Evolutionary conservation across 2,113 vertebrate genomes (phyloP).

Genomic region (Morone saxatilis): DNA sequence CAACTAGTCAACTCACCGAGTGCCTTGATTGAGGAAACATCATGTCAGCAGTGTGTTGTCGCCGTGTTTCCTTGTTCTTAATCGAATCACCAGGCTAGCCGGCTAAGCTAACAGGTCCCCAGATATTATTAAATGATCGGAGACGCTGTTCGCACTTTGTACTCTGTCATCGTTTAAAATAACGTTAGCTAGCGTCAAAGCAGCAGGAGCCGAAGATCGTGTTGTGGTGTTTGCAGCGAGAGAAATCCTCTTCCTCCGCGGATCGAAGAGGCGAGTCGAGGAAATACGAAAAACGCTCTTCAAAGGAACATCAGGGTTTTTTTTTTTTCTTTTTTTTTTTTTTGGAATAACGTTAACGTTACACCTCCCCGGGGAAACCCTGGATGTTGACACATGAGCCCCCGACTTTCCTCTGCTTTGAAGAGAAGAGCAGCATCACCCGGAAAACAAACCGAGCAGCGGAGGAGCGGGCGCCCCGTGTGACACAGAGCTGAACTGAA

Average conservation of each 20-base stretch:
- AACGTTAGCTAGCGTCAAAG: slow-evolving; percentile 66
- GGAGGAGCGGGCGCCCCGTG: slow-evolving; percentile 75
- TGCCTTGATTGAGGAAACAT: slow-evolving; percentile 90
- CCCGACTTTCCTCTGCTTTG: slow-evolving; percentile 75
- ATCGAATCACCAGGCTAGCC: slow-evolving; percentile 61
- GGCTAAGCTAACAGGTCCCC: slow-evolving; percentile 78
- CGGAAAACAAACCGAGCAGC: slow-evolving; percentile 72
- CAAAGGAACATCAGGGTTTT: slow-evolving; percentile 31
- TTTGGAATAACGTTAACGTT: slow-evolving; percentile 67
- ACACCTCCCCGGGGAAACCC: slow-evolving; percentile 74
- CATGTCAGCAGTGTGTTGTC: slow-evolving; percentile 84
- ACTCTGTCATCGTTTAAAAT: slow-evolving; percentile 78
- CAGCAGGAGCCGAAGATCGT: slow-evolving; percentile 44
- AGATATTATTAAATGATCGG: slow-evolving; percentile 68
- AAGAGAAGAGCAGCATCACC: slow-evolving; percentile 75
- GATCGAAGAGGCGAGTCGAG: neutral
- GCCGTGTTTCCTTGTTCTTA: slow-evolving; percentile 49
- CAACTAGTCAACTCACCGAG: slow-evolving; percentile 81
- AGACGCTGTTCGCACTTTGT: slow-evolving; percentile 75
- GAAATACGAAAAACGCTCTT: slow-evolving; percentile 24
- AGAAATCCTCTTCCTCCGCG: neutral
- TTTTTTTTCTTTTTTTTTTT: slow-evolving; percentile 30
- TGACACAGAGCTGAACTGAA: slow-evolving; percentile 65
- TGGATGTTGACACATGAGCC: slow-evolving; percentile 83
- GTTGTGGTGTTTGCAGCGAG: neutral